Evolutionary conservation across 2,888 invertebrate genomes (phyloP).

Genomic region (Argyra leucocephala): DNA sequence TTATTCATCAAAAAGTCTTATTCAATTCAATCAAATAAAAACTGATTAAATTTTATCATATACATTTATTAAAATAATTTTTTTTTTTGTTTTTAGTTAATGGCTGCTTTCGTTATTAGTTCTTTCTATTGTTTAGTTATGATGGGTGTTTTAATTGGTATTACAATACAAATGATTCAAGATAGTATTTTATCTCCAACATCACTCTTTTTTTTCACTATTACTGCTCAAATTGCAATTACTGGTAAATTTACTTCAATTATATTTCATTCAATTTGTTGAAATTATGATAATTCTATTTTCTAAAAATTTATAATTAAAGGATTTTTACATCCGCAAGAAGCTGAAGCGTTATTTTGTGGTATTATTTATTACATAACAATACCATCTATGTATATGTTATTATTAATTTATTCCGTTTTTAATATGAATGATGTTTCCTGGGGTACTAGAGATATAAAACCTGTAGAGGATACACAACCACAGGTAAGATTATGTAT

Average conservation of each 20-base stretch:
- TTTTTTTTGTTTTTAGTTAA: conserved; percentile 46
- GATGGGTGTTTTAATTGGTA: conserved; percentile 77
- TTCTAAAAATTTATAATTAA: conserved; percentile 25
- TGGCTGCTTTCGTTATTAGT: conserved; percentile 65
- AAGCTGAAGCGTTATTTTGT: conserved; percentile 63
- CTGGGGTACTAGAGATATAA: conserved; percentile 87
- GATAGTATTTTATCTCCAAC: conserved; percentile 76
- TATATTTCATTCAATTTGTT: too few species aligned
- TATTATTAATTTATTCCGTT: conserved; percentile 82
- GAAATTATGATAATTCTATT: too few species aligned
- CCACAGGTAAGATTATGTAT: neutral
- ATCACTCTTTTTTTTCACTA: conserved; percentile 70
- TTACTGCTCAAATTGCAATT: conserved; percentile 57
- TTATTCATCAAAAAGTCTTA: too few species aligned
- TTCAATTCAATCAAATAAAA: too few species aligned
- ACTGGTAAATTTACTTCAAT: conserved; percentile 45
- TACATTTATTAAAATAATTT: neutral
- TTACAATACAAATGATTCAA: conserved; percentile 64
- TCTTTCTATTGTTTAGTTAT: conserved; percentile 72
- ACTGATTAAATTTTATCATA: too few species aligned
- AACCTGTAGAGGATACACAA: conserved; percentile 27
- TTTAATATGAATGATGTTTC: conserved; percentile 88
- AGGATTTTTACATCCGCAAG: conserved; percentile 68
- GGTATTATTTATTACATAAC: conserved; percentile 77
- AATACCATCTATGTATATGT: conserved; percentile 89